A percentile compares a stretch with the other conserved stretches of the same genome.
phyloP scores from a whole-genome alignment of 2,888 invertebrate genomes.

The Didymodactylos carnosus region DNA sequence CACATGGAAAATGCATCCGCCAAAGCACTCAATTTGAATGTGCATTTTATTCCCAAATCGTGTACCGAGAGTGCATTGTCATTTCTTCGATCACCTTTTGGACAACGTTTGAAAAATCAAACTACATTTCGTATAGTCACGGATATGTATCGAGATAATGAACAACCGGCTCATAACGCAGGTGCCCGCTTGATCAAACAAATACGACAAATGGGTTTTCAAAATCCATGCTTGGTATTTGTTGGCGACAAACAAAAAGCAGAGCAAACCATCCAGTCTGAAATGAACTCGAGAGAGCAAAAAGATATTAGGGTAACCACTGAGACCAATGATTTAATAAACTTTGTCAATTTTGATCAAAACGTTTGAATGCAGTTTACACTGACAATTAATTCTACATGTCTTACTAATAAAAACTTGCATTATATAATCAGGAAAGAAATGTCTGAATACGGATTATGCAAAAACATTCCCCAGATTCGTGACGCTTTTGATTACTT shows the following conservation, averaged over 20 bases:
- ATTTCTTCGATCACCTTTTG: not conserved
- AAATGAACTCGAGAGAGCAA: not conserved
- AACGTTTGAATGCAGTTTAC: no score
- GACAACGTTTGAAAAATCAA: not conserved
- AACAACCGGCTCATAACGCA: not conserved
- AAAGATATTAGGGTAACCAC: not conserved
- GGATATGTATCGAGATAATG: not conserved
- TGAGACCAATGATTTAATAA: not conserved
- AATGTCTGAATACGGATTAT: no score
- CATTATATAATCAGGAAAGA: no score
- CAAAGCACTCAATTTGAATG: not conserved
- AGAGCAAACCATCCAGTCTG: not conserved
- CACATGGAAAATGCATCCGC: not conserved
- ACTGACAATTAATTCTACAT: no score
- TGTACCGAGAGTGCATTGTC: not conserved
- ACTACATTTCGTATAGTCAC: not conserved
- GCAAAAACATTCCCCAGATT: no score
- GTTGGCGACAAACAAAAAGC: not conserved
- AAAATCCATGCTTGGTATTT: not conserved
- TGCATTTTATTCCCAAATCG: not conserved
- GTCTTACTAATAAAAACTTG: no score
- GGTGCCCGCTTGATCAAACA: not conserved
- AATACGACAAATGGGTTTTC: not conserved
- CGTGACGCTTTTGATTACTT: no score
- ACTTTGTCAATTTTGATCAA: not conserved